phyloP scores from a whole-genome alignment of 2,797 vertebrate genomes.

The Eutrigla gurnardus region DNA sequence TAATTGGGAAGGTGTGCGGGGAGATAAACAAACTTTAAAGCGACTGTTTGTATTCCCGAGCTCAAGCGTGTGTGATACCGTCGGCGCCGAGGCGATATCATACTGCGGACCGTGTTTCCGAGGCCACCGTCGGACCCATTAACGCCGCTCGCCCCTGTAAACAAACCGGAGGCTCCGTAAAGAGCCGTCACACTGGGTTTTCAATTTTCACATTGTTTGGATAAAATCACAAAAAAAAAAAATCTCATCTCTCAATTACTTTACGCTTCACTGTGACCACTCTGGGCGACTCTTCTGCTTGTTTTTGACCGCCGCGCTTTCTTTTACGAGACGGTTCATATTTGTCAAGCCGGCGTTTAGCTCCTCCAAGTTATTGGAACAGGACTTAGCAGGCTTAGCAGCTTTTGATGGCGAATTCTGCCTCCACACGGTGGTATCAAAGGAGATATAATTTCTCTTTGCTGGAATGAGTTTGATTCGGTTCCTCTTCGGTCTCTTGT shows the following conservation, averaged over 20 bases:
- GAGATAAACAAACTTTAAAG: conserved; percentile 69
- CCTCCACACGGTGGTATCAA: conserved; percentile 53
- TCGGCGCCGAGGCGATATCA: conserved; percentile 49
- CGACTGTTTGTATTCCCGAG: conserved; percentile 45
- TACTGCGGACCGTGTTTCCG: conserved; percentile 35
- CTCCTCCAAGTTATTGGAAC: conserved; percentile 44
- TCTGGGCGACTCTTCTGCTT: conserved; percentile 6
- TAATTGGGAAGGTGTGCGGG: conserved; percentile 61
- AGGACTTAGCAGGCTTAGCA: conserved; percentile 23
- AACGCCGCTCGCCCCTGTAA: conserved; percentile 43
- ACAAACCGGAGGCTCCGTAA: conserved; percentile 45
- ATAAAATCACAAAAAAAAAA: conserved; percentile 29
- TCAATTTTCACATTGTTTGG: conserved; percentile 41
- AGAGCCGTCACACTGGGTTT: conserved; percentile 35
- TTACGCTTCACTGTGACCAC: conserved; percentile 25
- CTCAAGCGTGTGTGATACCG: conserved; percentile 45
- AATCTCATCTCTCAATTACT: conserved; percentile 31
- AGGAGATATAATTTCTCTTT: conserved; percentile 66
- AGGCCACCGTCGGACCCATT: conserved; percentile 36
- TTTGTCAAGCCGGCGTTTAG: conserved; percentile 41
- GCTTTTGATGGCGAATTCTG: conserved; percentile 50
- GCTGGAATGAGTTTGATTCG: conserved; percentile 72
- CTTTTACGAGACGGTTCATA: conserved; percentile 1
- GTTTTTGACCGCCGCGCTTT: conserved; percentile 14
- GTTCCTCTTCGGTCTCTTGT: conserved; percentile 56